Evolutionary conservation across 2,113 vertebrate genomes (phyloP).

Genomic region (Redunca redunca): DNA sequence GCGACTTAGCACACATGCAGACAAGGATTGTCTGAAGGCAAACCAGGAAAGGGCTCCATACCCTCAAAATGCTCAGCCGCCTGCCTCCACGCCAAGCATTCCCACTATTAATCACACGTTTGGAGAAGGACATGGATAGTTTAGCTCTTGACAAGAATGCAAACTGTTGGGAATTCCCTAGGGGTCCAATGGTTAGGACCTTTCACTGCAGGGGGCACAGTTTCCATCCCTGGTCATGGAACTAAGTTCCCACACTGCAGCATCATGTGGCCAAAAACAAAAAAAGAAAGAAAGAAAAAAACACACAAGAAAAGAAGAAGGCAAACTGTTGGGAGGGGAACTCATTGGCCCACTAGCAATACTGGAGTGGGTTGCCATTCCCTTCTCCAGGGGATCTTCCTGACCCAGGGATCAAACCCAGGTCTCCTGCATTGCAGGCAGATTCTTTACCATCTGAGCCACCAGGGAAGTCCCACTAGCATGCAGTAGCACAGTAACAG

Average conservation of each 20-base stretch:
- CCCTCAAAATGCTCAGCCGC: background rate
- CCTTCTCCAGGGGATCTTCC: background rate
- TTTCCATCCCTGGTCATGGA: background rate
- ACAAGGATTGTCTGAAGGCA: background rate
- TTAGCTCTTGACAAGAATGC: slow-evolving; percentile 15
- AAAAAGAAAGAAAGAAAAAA: background rate
- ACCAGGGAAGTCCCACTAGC: background rate
- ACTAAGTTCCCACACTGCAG: background rate
- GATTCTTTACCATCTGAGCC: background rate
- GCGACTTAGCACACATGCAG: background rate
- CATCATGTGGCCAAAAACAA: background rate
- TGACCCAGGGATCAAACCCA: background rate
- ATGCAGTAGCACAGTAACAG: background rate
- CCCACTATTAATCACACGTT: background rate
- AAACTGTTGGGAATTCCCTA: background rate
- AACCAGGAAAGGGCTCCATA: background rate
- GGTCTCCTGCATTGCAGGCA: background rate
- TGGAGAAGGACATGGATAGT: slow-evolving; percentile 13
- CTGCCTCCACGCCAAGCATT: background rate
- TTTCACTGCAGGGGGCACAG: background rate
- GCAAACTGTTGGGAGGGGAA: background rate
- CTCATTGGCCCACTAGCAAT: background rate
- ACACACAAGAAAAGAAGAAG: background rate
- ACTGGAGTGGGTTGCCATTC: background rate
- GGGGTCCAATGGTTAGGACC: background rate